These are phyloP conservation scores for Aphidoletes aphidimyza DNA, from an alignment of 2,888 invertebrate genomes.

Conservation along the genomic window DNA sequence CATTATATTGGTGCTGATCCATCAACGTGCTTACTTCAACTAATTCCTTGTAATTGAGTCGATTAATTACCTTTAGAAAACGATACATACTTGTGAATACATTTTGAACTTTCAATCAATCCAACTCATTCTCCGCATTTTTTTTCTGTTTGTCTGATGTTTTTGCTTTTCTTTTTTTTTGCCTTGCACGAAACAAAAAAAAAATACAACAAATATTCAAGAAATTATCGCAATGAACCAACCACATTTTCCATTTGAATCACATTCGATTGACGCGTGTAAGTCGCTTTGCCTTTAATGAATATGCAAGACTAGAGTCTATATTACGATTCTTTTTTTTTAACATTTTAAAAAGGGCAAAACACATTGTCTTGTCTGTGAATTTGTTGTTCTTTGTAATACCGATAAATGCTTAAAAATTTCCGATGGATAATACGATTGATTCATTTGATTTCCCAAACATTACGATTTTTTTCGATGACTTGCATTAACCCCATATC, in stretches of 20 bases:
- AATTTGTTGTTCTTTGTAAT: not conserved
- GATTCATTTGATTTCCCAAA: constrained; percentile 4
- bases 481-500: not conserved
- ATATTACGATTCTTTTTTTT: not conserved
- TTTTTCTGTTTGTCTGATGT: not conserved
- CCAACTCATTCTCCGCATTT: not conserved
- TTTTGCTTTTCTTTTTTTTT: not conserved
- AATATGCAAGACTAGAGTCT: not conserved
- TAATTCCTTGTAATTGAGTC: not conserved
- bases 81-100: not conserved
- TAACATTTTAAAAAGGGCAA: not conserved
- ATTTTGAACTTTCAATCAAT: not conserved
- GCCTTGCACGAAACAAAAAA: not conserved
- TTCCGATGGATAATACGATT: constrained; percentile 1
- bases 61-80: not conserved
- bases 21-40: constrained; percentile 12
- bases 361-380: not conserved
- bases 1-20: not conserved
- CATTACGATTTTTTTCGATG: not conserved
- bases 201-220: no score
- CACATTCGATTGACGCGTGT: not conserved
- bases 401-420: not conserved
- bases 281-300: not conserved
- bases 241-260: no score
- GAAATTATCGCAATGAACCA: no score